phyloP scores from a whole-genome alignment of 2,113 vertebrate species.

The Tursiops truncatus region DNA sequence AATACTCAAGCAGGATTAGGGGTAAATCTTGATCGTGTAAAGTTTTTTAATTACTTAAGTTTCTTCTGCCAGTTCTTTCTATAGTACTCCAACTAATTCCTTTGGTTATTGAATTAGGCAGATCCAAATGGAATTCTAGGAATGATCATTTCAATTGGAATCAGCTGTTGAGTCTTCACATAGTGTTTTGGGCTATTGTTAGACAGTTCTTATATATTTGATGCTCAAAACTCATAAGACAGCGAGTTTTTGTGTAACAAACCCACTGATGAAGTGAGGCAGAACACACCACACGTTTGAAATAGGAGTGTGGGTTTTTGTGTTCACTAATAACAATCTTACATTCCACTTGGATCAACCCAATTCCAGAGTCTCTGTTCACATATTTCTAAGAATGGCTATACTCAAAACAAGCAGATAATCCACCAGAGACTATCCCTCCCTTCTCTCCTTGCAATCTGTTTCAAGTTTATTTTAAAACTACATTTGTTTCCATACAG shows the following conservation, averaged over 20 bases:
- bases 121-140: slow-evolving; percentile 32
- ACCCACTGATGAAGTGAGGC: not conserved
- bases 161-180: not conserved
- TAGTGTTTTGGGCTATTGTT: slow-evolving; percentile 31
- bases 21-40: not conserved
- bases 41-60: not conserved
- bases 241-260: not conserved
- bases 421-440: not conserved
- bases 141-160: not conserved
- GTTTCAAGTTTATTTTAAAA: slow-evolving; percentile 44
- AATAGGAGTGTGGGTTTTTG: not conserved
- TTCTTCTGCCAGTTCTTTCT: not conserved
- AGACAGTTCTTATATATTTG: not conserved
- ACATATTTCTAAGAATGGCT: not conserved
- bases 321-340: not conserved
- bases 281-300: not conserved
- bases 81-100: not conserved
- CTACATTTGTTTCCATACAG: not conserved
- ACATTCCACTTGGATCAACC: not conserved
- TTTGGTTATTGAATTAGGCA: not conserved
- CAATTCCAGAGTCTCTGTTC: not conserved
- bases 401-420: slow-evolving; percentile 10
- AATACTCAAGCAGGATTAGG: not conserved
- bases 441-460: not conserved
- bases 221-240: not conserved